Base-by-base conservation (phyloP, 2,888 invertebrate genomes). In the Melitaea athalia region DNA sequence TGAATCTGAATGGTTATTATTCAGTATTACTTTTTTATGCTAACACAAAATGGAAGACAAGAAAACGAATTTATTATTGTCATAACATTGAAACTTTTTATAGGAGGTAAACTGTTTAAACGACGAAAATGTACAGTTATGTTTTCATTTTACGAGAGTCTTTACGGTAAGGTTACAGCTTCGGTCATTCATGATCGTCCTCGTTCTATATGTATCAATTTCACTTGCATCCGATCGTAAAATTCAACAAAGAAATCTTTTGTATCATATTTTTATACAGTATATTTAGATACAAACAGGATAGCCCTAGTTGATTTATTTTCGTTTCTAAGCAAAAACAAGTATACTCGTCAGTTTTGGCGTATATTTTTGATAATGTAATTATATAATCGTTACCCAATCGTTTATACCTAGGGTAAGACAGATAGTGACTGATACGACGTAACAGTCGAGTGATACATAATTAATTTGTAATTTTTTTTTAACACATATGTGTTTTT, bases 21-120 rank as follows among this genome's bases (percentile, higher is more conserved):
- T 80, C 78, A 79, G 76, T 79, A 77, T 80, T 76, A 78, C 78
- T 78, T 78, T 81, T 82, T 80, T 82, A 81, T 78, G 78, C 72
- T 74, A 69, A 75, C 76, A 75, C 73, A 73, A 72, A 78, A 79
- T 77, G 76, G 75, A 76, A 74, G 73, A 72, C 65, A 62, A 75
- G 79, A 75, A 77, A 79, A 80, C 77, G 80, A 81, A 81, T 82
- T 82, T 84, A 82, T 77, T 84, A 81, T 79, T 78, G 80, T 78
- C 81, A 80, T 84, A 82, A 84, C 81, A 81, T 81, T 75, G 78
- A 74, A 76, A 77, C 79, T 80, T 83, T 82, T 84, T 82, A 82
- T 82, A 77, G 81, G 73, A 79, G 80, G 82, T 83, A 83, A 85
- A 84, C 78, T 79, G 81, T 81, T 81, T 79, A 81, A 82, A 75